Conservation (phyloP, 2,797 vertebrate species). For the Rhinoraja longicauda region DNA sequence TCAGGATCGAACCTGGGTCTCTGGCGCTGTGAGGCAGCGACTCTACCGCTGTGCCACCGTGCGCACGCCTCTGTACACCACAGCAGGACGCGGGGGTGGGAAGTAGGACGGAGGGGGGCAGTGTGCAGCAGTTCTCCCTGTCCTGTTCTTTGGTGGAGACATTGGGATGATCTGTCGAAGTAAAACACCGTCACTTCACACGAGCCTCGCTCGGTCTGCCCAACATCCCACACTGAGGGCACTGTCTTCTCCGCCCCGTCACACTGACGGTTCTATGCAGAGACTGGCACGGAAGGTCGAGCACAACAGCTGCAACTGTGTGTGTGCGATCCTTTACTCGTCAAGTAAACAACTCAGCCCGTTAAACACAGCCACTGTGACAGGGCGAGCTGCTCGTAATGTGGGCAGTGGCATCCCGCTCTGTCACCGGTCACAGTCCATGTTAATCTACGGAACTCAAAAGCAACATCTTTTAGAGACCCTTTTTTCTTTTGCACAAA, state of each 20-base stretch:
- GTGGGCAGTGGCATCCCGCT: not conserved
- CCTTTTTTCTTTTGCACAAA: no score
- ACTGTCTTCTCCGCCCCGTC: not conserved
- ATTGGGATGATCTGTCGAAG: not conserved
- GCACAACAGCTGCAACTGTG: not conserved
- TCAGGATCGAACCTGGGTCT: no score
- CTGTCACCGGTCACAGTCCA: not conserved
- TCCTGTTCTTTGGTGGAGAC: not conserved
- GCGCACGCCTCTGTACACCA: no score
- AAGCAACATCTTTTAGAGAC: not conserved
- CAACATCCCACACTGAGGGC: not conserved
- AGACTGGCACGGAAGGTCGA: not conserved
- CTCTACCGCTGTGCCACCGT: no score
- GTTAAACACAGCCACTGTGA: not conserved
- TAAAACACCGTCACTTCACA: not conserved
- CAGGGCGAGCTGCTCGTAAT: not conserved
- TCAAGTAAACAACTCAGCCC: not conserved
- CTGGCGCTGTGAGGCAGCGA: no score
- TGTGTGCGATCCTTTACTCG: not conserved
- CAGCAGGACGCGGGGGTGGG: not conserved
- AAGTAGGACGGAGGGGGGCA: not conserved
- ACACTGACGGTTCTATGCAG: slow-evolving; percentile 6
- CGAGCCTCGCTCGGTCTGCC: not conserved
- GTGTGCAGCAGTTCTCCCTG: no score
- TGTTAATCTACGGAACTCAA: not conserved